Base-by-base conservation (phyloP, 2,888 invertebrate species). In the Alloscopus bannaensis region DNA sequence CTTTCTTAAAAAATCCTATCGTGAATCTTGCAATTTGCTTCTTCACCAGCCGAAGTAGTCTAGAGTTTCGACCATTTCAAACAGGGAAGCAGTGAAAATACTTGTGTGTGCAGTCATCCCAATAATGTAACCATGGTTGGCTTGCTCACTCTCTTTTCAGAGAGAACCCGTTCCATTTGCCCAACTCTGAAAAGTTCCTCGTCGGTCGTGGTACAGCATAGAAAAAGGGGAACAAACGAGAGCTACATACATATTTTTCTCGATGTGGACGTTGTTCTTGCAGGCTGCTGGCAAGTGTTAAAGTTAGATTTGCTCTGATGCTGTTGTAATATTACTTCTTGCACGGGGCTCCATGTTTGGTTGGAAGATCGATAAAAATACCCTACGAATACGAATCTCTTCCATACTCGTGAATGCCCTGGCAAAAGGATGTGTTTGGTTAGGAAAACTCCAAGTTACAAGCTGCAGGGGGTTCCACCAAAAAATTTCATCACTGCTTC, bases 301-400 rank as follows among this genome's bases (percentile, higher is more conserved):
- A 36, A 52, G 22, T 52, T 52, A n/a, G 20, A 52, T 52, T 52
- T 52, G 20, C 3, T 45, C 45, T 45, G 45, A n/a, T 45, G 45
- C 45, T 16, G 45, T 45, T 45, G 4, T 16, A 36, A 45, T 57
- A 24, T 36, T 55, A 18, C 20, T 60, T 76, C 59, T 59, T 50
- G 66, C 50, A 66, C 16, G 42, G 60, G 16, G 6, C 59, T 69
- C 52, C 68, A 59, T 69, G 68, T 76, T 66, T 50, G 24, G 26
- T 24, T 40, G 16, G 52, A 57, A n/a, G 77, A 78, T 78, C 77
- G 77, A 78, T 78, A 78, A 78, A 78, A 78, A 78, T 78, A 78
- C 77, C 70, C 77, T 73, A 36, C 70, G 40, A 52, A 8, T 16
- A 57, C 57, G n/a, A n/a, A n/a, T n/a, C n/a, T n/a, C n/a, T n/a